Conservation (phyloP, 2,888 invertebrate genomes). For the Melieria omissa region DNA sequence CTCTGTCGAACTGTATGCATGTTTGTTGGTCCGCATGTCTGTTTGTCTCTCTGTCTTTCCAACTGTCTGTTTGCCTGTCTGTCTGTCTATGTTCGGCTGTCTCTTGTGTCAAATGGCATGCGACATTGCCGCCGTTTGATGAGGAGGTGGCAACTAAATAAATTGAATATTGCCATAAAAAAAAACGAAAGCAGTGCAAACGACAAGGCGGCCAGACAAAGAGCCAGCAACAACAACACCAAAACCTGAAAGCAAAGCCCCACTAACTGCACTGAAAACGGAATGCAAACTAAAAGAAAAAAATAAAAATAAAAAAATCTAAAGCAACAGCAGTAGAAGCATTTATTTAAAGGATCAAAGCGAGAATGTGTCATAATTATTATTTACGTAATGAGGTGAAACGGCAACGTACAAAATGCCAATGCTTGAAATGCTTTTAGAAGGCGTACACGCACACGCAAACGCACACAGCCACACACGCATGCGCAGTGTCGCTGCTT, state of each 20-base stretch:
- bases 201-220: background rate
- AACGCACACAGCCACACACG: too few species aligned
- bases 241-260: constrained; percentile 21
- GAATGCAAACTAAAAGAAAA: constrained; percentile 3
- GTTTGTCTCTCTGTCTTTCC: background rate
- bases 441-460: background rate
- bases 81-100: background rate
- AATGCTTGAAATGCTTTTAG: background rate
- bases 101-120: background rate
- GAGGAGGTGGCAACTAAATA: constrained; percentile 32
- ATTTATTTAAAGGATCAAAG: constrained; percentile 18
- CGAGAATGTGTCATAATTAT: constrained; percentile 10
- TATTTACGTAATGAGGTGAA: constrained; percentile 17
- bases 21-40: constrained; percentile 1
- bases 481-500: too few species aligned
- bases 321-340: constrained; percentile 1
- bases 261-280: constrained; percentile 17
- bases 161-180: constrained; percentile 22
- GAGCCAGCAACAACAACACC: constrained; percentile 13
- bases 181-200: constrained; percentile 27
- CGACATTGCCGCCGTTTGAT: background rate
- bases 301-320: constrained; percentile 32
- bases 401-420: constrained; percentile 26
- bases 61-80: background rate
- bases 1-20: background rate